Base-by-base conservation (phyloP, 2,888 invertebrate species). In the Emmelina monodactyla region DNA sequence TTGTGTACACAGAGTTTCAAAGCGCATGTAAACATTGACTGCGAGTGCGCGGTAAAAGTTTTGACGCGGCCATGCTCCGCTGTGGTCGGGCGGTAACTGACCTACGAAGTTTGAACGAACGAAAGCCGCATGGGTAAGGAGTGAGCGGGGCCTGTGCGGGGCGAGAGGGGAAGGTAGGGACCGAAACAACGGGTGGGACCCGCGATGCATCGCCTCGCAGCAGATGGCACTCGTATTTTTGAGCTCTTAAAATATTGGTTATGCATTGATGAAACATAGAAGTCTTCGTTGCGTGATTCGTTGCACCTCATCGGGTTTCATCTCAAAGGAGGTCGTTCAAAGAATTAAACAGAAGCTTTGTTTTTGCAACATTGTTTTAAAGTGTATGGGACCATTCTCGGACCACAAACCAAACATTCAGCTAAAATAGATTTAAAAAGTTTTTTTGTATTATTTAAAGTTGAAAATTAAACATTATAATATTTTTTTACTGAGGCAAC, bases 51-150 rank as follows among this genome's bases (percentile, higher is more conserved):
- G 69, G 58, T 60, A 72, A 73, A 76, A 73, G 61, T 72, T 73
- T 75, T 71, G 65, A 72, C 78, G 70, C 81, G 70, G 75, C 80
- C 80, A 79, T 78, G 60, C 78, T 80, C 76, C 70, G 68, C 66
- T 73, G 78, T 71, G 78, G 76, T 79, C 75, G 72, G 73, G 73
- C 80, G 78, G 80, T 81, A 81, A 81, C 81, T 81, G 81, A 81
- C 81, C 81, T 81, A 78, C 79, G 79, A 81, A 79, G 79, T 78
- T 78, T 78, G 75, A 75, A 78, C 73, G 72, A 72, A 73, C 72
- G 72, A 75, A 76, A 76, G 76, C 76, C 75, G 76, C 73, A 73
- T 71, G 76, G 72, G 67, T 70, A 62, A 64, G 52, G 57, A 52
- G 47, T 52, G 55, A 51, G 58, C 63, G 61, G 57, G 52, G 49